These are phyloP conservation scores for Drosophila ironensis DNA, from an alignment of 1,140 invertebrate species.

Conservation along the genomic window DNA sequence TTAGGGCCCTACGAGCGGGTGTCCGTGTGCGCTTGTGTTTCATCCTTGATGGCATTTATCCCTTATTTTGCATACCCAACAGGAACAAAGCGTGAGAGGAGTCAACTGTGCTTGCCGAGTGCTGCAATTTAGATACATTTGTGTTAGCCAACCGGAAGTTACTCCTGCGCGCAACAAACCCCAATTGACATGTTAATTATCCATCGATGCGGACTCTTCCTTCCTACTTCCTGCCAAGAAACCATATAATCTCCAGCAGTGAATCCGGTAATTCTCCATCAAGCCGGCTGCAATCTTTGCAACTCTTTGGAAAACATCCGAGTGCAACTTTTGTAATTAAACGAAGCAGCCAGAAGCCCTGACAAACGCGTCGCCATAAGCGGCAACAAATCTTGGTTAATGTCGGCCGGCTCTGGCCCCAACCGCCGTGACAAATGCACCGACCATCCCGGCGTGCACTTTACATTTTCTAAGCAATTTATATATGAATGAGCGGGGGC, in stretches of 20 bases:
- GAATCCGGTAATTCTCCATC: too few species aligned
- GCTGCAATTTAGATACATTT: conserved; percentile 54
- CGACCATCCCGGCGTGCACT: conserved; percentile 42
- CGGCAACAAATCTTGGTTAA: conserved; percentile 77
- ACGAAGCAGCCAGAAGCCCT: conserved; percentile 58
- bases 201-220: too few species aligned
- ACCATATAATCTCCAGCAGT: too few species aligned
- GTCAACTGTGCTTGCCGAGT: conserved; percentile 38
- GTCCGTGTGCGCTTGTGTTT: conserved; percentile 22
- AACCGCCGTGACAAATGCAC: conserved; percentile 70
- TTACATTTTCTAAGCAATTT: conserved; percentile 78
- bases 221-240: too few species aligned
- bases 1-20: conserved; percentile 20
- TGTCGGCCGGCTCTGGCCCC: conserved; percentile 57
- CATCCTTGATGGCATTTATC: conserved; percentile 63
- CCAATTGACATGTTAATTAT: too few species aligned
- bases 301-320: conserved; percentile 40
- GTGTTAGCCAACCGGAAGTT: too few species aligned
- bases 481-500: conserved; percentile 37
- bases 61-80: conserved; percentile 56
- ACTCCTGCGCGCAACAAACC: too few species aligned
- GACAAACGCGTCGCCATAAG: conserved; percentile 59
- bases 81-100: conserved; percentile 52
- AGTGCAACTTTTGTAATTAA: conserved; percentile 75
- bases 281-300: too few species aligned